These are phyloP conservation scores for Spilogale gracilis DNA, from an alignment of 2,113 vertebrate species.

Conservation along the genomic window DNA sequence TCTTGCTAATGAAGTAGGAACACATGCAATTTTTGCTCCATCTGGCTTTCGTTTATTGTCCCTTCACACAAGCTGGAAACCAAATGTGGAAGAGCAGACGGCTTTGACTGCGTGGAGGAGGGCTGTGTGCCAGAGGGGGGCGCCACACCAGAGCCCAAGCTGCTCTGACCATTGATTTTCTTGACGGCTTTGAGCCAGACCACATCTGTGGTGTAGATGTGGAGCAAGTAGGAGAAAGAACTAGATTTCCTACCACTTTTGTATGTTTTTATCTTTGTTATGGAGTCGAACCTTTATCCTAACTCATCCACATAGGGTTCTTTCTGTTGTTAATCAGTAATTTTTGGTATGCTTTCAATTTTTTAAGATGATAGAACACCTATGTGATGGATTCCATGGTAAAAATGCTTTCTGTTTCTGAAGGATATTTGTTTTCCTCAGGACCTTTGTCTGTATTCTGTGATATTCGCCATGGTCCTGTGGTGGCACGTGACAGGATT, in stretches of 20 bases:
- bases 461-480: not conserved
- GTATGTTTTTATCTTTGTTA: not conserved
- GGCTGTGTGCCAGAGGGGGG: not conserved
- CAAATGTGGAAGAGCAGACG: not conserved
- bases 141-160: not conserved
- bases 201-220: not conserved
- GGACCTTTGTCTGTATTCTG: not conserved
- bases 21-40: not conserved
- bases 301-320: not conserved
- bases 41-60: not conserved
- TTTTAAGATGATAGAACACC: not conserved
- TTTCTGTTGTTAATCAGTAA: not conserved
- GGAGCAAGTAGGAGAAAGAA: not conserved
- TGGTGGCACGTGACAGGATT: not conserved
- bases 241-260: not conserved
- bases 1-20: slow-evolving; percentile 11
- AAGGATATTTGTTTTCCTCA: slow-evolving; percentile 9
- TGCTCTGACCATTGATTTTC: not conserved
- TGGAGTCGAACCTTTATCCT: not conserved
- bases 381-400: not conserved
- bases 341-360: slow-evolving; percentile 3
- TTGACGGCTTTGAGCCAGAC: not conserved
- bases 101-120: not conserved
- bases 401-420: not conserved
- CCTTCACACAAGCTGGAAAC: not conserved